Conservation (phyloP, 2,888 invertebrate genomes). For the Hypolimnas misippus region DNA sequence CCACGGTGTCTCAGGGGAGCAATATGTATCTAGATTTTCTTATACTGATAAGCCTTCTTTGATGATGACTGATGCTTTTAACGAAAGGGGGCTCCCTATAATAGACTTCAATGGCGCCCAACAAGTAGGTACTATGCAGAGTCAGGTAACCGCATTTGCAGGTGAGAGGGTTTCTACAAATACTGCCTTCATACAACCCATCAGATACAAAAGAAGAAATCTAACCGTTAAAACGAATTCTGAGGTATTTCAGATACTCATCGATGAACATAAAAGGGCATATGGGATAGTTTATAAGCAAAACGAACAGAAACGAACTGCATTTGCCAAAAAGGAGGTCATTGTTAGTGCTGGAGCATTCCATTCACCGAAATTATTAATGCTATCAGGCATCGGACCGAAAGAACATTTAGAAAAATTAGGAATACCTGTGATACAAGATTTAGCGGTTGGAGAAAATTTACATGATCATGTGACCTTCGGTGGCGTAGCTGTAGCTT, state of each 20-base stretch:
- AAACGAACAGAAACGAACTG: conserved; percentile 49
- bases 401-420: too few relatives aligned
- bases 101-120: conserved; percentile 80
- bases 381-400: too few relatives aligned
- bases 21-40: conserved; percentile 83
- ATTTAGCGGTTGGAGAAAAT: conserved; percentile 61
- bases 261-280: conserved; percentile 70
- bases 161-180: conserved; percentile 86
- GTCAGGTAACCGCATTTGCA: conserved; percentile 81
- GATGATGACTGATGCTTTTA: conserved; percentile 81
- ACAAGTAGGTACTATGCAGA: conserved; percentile 53
- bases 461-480: conserved; percentile 60
- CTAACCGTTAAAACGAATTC: conserved; percentile 77
- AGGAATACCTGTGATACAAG: conserved; percentile 55
- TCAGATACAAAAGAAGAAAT: conserved; percentile 80
- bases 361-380: too few relatives aligned
- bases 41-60: conserved; percentile 83
- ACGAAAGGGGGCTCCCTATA: conserved; percentile 82
- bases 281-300: conserved; percentile 59
- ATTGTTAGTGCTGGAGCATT: too few relatives aligned
- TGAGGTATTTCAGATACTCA: conserved; percentile 81
- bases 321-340: conserved; percentile 63
- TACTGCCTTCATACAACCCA: conserved; percentile 86
- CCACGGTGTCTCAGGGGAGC: conserved; percentile 85
- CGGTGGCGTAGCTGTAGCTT: conserved; percentile 73